phyloP scores from a whole-genome alignment of 2,113 vertebrate species.

The Hirundichthys speculiger region DNA sequence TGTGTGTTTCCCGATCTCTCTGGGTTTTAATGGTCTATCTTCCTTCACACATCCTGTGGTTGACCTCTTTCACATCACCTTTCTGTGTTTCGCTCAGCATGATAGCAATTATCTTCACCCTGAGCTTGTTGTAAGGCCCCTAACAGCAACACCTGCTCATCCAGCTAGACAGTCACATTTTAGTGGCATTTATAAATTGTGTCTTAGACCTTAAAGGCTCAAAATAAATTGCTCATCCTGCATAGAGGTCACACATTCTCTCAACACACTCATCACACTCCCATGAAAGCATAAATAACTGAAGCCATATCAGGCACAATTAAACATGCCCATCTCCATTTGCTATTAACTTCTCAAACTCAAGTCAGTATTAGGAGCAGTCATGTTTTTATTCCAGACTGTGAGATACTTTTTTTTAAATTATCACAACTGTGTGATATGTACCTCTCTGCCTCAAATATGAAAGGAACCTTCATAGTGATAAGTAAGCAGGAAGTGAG shows the following conservation, averaged over 20 bases:
- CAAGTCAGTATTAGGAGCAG: conserved; percentile 9
- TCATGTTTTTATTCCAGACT: neutral
- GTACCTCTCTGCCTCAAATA: conserved; percentile 19
- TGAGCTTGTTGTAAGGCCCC: conserved; percentile 26
- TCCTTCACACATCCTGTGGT: conserved; percentile 15
- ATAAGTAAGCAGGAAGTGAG: conserved; percentile 16
- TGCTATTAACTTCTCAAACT: conserved; percentile 30
- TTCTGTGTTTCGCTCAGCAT: conserved; percentile 22
- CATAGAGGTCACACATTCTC: conserved; percentile 36
- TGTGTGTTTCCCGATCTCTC: conserved; percentile 20
- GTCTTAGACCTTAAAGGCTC: conserved; percentile 5
- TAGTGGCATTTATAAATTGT: conserved; percentile 40
- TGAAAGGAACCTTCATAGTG: conserved; percentile 35
- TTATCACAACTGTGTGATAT: conserved; percentile 20
- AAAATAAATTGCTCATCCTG: conserved; percentile 19
- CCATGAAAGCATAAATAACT: conserved; percentile 4
- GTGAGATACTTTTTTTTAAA: conserved; percentile 9
- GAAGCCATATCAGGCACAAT: neutral
- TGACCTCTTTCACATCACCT: conserved; percentile 42
- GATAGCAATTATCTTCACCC: conserved; percentile 51
- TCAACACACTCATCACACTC: neutral
- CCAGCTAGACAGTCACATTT: too few species aligned
- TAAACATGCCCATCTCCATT: neutral
- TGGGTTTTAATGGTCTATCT: conserved; percentile 13
- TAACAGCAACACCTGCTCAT: conserved; percentile 20